These are phyloP conservation scores for Antheraea pernyi DNA, from an alignment of 1,140 invertebrate species.

Conservation along the genomic window DNA sequence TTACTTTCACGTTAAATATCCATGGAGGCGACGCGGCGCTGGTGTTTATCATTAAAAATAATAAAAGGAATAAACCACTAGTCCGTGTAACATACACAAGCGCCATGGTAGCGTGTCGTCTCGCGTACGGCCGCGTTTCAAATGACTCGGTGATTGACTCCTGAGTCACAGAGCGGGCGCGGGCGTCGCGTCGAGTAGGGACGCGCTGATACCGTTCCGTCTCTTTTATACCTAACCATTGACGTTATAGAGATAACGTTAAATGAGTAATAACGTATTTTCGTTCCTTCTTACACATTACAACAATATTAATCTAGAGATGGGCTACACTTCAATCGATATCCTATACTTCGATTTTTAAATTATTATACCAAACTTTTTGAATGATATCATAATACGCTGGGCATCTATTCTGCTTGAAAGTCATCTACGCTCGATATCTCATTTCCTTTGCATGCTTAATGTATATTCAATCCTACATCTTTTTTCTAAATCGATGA, in stretches of 20 bases:
- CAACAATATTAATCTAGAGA: neutral
- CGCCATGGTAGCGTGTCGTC: constrained; percentile 37
- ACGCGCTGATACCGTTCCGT: neutral
- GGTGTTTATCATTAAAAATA: constrained; percentile 56
- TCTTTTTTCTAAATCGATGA: too few species aligned
- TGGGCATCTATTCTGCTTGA: too few species aligned
- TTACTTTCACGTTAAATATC: constrained; percentile 51
- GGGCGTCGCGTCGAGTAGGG: constrained; percentile 10
- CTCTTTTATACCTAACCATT: constrained; percentile 19
- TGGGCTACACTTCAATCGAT: neutral
- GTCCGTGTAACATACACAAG: constrained; percentile 48
- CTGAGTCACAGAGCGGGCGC: constrained; percentile 15
- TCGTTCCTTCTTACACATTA: neutral
- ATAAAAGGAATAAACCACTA: constrained; percentile 62
- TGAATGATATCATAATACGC: too few species aligned
- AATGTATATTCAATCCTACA: too few species aligned
- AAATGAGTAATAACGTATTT: constrained; percentile 8
- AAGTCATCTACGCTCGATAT: too few species aligned
- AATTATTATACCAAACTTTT: too few species aligned
- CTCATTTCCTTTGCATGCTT: too few species aligned
- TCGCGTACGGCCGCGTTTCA: constrained; percentile 28
- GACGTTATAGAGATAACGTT: neutral
- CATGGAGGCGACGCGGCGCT: constrained; percentile 48
- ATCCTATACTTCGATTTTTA: too few species aligned
- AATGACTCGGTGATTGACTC: neutral